phyloP scores from a whole-genome alignment of 2,797 vertebrate genomes.

The Gymnocypris eckloni region DNA sequence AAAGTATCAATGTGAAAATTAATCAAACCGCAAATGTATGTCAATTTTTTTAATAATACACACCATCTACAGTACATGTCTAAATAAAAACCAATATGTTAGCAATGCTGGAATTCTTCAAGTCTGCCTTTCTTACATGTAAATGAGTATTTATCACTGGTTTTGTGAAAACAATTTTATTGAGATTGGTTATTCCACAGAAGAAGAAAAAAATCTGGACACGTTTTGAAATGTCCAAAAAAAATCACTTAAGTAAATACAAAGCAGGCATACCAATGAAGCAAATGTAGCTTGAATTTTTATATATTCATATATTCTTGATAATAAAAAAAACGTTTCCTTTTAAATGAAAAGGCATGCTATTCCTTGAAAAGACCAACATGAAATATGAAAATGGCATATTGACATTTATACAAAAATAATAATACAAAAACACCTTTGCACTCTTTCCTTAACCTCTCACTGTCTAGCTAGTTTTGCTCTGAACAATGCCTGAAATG shows the following conservation, averaged over 20 bases:
- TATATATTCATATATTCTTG: not conserved
- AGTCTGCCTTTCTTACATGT: not conserved
- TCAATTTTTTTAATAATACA: not conserved
- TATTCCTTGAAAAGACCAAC: not conserved
- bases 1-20: not conserved
- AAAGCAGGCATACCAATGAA: slow-evolving; percentile 4
- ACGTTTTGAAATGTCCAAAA: slow-evolving; percentile 35
- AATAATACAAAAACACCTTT: too few species aligned
- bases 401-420: not conserved
- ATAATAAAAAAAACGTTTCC: not conserved
- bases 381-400: slow-evolving; percentile 4
- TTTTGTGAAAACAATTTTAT: slow-evolving; percentile 19
- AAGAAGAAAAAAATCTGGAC: not conserved
- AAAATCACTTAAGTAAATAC: not conserved
- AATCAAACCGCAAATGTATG: not conserved
- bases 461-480: too few species aligned
- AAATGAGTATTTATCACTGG: not conserved
- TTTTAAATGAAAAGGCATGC: not conserved
- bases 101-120: too few species aligned
- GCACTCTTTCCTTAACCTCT: too few species aligned
- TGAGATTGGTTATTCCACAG: not conserved
- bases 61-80: not conserved
- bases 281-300: not conserved
- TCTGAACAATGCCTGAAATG: too few species aligned
- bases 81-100: not conserved